These are phyloP conservation scores for Invenusta paracnida DNA, from an alignment of 2,888 invertebrate genomes.

Conservation along the genomic window DNA sequence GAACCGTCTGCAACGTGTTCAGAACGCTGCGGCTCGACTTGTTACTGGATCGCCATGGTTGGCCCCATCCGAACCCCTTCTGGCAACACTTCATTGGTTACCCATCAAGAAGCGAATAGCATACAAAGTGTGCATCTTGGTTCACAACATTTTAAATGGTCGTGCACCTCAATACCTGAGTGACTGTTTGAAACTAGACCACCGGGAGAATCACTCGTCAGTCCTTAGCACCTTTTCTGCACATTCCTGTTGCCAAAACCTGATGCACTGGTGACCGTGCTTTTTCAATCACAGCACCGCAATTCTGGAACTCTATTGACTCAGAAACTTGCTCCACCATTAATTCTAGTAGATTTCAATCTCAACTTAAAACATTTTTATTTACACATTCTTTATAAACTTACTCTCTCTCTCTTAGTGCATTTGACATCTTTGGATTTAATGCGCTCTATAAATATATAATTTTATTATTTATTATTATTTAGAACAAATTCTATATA, in stretches of 20 bases:
- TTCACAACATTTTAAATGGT: slow-evolving; percentile 29
- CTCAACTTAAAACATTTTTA: not conserved
- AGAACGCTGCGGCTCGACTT: not conserved
- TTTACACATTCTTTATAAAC: not conserved
- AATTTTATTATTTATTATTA: not conserved
- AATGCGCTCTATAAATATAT: not conserved
- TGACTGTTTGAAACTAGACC: not conserved
- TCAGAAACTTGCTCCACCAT: too few relatives aligned
- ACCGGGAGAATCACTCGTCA: not conserved
- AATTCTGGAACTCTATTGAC: not conserved
- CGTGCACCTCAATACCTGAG: not conserved
- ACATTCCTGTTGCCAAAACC: not conserved
- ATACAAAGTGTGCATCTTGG: slow-evolving; percentile 27
- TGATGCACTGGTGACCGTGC: not conserved
- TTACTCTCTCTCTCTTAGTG: not conserved
- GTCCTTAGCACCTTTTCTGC: not conserved
- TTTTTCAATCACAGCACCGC: not conserved
- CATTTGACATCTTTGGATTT: not conserved
- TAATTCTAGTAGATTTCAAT: not conserved
- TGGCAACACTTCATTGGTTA: slow-evolving; percentile 11
- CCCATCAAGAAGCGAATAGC: slow-evolving; percentile 23
- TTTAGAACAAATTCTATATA: too few relatives aligned
- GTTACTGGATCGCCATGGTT: not conserved
- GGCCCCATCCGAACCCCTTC: not conserved
- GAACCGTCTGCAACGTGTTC: not conserved